Percentiles rank a stretch among this genome's conserved stretches.
Conservation (phyloP, 1,140 invertebrate species). For the Neodiprion virginianus region DNA sequence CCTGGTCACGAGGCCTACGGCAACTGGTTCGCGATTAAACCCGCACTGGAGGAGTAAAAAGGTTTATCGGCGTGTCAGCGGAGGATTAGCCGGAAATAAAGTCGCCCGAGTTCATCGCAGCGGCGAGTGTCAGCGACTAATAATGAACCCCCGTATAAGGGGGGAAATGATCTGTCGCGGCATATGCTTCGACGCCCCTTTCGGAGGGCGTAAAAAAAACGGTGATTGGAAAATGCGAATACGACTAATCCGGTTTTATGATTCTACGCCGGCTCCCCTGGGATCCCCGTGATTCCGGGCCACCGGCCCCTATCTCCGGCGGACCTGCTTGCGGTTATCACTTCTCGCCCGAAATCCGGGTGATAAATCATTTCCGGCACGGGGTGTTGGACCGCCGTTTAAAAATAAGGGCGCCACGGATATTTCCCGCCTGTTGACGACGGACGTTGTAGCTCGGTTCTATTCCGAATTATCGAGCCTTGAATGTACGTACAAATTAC, state of each 20-base stretch:
- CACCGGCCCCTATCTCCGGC: neutral
- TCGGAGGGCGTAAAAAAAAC: neutral
- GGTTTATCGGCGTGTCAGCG: no score
- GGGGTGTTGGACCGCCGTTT: no score
- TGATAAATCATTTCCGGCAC: neutral
- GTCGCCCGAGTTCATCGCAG: no score
- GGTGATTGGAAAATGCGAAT: constrained; percentile 2
- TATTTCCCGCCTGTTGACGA: neutral
- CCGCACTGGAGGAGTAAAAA: no score
- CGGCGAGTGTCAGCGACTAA: no score
- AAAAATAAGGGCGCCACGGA: neutral
- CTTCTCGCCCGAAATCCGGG: neutral
- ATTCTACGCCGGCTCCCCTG: neutral
- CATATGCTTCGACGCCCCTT: no score
- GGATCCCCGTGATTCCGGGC: neutral
- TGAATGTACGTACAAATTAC: neutral
- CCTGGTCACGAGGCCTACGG: no score
- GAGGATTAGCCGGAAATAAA: no score
- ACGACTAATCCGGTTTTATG: neutral
- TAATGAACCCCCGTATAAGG: no score
- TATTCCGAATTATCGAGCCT: neutral
- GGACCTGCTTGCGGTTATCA: neutral
- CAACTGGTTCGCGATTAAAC: no score
- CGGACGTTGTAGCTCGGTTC: neutral
- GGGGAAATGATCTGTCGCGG: no score